Percentiles rank a stretch among this genome's conserved stretches.
These are phyloP conservation scores for Hiodon tergisus DNA, from an alignment of 2,113 vertebrate species.

Conservation along the genomic window DNA sequence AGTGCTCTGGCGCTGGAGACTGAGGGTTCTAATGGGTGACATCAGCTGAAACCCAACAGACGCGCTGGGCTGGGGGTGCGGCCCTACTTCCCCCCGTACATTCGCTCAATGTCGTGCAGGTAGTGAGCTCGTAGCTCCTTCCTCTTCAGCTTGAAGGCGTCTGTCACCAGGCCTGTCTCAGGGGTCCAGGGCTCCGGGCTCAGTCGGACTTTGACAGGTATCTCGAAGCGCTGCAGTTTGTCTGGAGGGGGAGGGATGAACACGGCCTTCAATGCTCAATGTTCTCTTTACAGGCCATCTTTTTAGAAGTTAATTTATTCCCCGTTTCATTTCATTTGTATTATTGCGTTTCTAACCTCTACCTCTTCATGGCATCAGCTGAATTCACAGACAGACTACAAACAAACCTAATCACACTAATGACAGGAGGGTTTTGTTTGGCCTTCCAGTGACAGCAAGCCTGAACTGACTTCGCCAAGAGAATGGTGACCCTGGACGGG, in stretches of 20 bases:
- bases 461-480: too few species aligned
- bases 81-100: constrained; percentile 87
- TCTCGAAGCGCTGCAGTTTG: constrained; percentile 92
- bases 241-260: constrained; percentile 54
- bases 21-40: too few species aligned
- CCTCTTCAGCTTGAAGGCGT: constrained; percentile 95
- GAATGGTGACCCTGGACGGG: too few species aligned
- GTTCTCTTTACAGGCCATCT: too few species aligned
- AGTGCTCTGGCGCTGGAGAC: background rate
- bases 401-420: too few species aligned
- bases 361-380: too few species aligned
- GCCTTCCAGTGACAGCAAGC: too few species aligned
- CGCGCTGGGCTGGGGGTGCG: background rate
- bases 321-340: too few species aligned
- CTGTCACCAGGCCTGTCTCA: constrained; percentile 91
- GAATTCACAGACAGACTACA: too few species aligned
- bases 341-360: too few species aligned
- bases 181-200: constrained; percentile 94
- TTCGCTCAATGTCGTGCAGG: constrained; percentile 87
- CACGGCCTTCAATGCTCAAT: background rate
- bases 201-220: constrained; percentile 85
- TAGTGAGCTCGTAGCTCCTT: constrained; percentile 95
- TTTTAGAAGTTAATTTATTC: too few species aligned
- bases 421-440: too few species aligned
- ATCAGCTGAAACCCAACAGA: background rate